Percentiles rank a stretch among this genome's conserved stretches.
Evolutionary conservation across 2,797 vertebrate genomes (phyloP).

Genomic region (Channallabes apus): DNA sequence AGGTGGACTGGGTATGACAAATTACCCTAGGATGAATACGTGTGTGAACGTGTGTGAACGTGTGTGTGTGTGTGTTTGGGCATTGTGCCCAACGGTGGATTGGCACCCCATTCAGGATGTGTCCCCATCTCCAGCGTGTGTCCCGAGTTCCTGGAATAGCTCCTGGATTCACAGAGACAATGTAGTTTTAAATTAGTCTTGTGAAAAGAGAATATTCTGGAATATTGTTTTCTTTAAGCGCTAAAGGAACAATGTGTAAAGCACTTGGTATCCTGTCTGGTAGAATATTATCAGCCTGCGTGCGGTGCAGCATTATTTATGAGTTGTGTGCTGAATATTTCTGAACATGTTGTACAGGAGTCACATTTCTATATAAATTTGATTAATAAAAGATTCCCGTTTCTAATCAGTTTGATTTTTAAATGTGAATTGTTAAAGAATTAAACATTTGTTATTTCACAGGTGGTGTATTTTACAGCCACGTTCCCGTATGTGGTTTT

Average conservation of each 20-base stretch:
- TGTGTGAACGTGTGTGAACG: neutral
- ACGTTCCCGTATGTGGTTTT: slow-evolving; percentile 96
- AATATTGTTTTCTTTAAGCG: neutral
- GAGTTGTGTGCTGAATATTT: neutral
- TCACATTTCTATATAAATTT: neutral
- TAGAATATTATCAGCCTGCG: neutral
- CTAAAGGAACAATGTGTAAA: neutral
- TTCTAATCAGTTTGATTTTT: neutral
- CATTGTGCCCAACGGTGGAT: no score
- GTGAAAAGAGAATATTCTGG: neutral
- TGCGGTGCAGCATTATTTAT: neutral
- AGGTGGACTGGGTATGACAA: neutral
- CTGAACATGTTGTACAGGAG: neutral
- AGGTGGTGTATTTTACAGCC: slow-evolving; percentile 98
- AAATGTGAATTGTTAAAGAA: neutral
- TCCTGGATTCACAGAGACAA: neutral
- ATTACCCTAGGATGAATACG: neutral
- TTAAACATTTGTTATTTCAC: neutral
- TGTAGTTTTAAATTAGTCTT: neutral
- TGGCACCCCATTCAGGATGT: neutral
- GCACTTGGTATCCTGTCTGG: neutral
- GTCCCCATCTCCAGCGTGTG: neutral
- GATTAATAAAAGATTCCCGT: neutral
- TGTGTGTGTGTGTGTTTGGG: neutral
- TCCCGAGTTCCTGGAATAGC: neutral